Evolutionary conservation across 2,888 invertebrate genomes (phyloP).

Genomic region (Anaspis maculata): DNA sequence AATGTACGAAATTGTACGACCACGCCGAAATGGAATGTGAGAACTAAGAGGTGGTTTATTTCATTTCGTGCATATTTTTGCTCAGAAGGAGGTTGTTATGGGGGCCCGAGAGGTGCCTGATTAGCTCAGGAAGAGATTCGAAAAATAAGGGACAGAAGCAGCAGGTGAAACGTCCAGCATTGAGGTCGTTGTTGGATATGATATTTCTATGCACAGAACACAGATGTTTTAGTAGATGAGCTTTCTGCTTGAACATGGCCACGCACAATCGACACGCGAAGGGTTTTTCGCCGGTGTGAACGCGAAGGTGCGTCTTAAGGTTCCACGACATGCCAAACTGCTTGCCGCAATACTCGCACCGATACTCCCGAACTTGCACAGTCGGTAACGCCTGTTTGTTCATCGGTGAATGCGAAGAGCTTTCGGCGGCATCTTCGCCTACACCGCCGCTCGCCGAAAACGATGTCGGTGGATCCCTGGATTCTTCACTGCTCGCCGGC

Average conservation of each 20-base stretch:
- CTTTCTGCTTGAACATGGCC: constrained; percentile 88
- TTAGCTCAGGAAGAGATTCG: constrained; percentile 78
- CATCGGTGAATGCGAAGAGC: constrained; percentile 39
- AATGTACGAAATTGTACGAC: constrained; percentile 26
- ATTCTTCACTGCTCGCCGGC: constrained; percentile 28
- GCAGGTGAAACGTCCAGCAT: constrained; percentile 70
- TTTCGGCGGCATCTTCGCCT: constrained; percentile 33
- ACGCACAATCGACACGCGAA: constrained; percentile 84
- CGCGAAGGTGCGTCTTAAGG: constrained; percentile 78
- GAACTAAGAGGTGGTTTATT: too few relatives aligned
- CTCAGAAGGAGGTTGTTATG: constrained; percentile 81
- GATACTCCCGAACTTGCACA: constrained; percentile 71
- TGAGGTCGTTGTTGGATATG: constrained; percentile 73
- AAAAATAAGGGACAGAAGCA: constrained; percentile 83
- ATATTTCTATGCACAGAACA: constrained; percentile 85
- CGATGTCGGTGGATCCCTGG: constrained; percentile 29
- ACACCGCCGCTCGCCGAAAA: constrained; percentile 27
- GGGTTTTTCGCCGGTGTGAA: constrained; percentile 83
- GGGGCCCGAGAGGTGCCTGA: constrained; percentile 78
- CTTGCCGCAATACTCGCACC: constrained; percentile 83
- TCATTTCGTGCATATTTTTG: constrained; percentile 67
- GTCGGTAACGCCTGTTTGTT: constrained; percentile 33
- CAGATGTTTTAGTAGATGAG: constrained; percentile 77
- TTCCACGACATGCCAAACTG: constrained; percentile 92
- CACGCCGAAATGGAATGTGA: constrained; percentile 25